phyloP scores from a whole-genome alignment of 2,888 invertebrate genomes.

The Sepioteuthis lessoniana region DNA sequence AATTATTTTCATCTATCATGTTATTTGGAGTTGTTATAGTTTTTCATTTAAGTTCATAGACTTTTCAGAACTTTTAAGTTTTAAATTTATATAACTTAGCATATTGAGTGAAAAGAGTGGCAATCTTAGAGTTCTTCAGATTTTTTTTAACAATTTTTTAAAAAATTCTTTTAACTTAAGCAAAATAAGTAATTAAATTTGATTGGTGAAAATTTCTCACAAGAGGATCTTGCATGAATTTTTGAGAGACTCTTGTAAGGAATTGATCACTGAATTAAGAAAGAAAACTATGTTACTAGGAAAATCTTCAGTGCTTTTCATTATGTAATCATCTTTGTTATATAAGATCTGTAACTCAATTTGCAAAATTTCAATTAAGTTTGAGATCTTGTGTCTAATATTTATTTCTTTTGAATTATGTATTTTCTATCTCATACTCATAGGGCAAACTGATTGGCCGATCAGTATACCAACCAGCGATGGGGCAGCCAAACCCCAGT shows the following conservation, averaged over 20 bases:
- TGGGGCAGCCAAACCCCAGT: conserved; percentile 46
- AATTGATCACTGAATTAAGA: background rate
- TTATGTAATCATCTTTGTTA: background rate
- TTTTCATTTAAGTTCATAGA: background rate
- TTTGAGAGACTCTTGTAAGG: background rate
- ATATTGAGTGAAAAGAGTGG: background rate
- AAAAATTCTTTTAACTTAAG: background rate
- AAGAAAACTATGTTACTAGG: background rate
- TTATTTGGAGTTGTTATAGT: background rate
- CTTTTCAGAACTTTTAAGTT: background rate
- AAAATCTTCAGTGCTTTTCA: conserved; percentile 21
- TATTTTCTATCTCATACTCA: conserved; percentile 45
- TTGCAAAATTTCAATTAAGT: conserved; percentile 45
- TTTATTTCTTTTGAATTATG: background rate
- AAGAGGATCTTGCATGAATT: background rate
- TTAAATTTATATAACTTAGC: background rate
- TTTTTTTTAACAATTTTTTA: background rate
- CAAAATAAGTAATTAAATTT: background rate
- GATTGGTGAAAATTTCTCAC: conserved; percentile 15
- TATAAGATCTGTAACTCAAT: conserved; percentile 47
- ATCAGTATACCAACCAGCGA: conserved; percentile 47
- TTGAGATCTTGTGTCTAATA: conserved; percentile 42
- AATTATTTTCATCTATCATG: background rate
- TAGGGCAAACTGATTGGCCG: conserved; percentile 45
- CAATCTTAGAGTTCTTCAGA: background rate